phyloP scores from a whole-genome alignment of 2,797 vertebrate genomes.

The Tauraco hartlaubi region DNA sequence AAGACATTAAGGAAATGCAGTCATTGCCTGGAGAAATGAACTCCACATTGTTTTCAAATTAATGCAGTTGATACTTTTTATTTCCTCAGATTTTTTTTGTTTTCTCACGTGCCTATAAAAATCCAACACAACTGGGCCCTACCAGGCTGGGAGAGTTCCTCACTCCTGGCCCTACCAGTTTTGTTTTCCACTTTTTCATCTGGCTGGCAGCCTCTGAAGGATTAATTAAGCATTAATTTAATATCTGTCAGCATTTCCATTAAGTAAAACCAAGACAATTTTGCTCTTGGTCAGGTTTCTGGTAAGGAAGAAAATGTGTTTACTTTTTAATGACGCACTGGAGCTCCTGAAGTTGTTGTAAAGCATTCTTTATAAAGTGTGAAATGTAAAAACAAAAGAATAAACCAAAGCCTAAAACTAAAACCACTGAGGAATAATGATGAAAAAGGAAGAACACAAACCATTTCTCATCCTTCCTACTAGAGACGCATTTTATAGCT shows the following conservation, averaged over 20 bases:
- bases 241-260: constrained; percentile 2
- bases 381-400: constrained; percentile 39
- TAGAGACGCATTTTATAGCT: constrained; percentile 45
- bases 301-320: constrained; percentile 24
- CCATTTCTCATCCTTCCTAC: constrained; percentile 59
- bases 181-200: neutral
- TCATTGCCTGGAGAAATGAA: neutral
- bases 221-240: constrained; percentile 58
- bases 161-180: neutral
- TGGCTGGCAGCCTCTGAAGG: neutral
- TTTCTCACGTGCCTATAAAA: neutral
- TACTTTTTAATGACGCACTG: constrained; percentile 13
- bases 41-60: neutral
- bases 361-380: constrained; percentile 36
- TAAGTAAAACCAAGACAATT: constrained; percentile 19
- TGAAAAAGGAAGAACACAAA: constrained; percentile 37
- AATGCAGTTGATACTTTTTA: neutral
- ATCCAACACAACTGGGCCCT: neutral
- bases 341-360: neutral
- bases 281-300: constrained; percentile 51
- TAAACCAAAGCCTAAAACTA: constrained; percentile 33
- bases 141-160: neutral
- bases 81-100: neutral
- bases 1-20: neutral
- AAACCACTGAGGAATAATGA: constrained; percentile 41